phyloP scores from a whole-genome alignment of 1,140 invertebrate genomes.

The Nylanderia fulva region DNA sequence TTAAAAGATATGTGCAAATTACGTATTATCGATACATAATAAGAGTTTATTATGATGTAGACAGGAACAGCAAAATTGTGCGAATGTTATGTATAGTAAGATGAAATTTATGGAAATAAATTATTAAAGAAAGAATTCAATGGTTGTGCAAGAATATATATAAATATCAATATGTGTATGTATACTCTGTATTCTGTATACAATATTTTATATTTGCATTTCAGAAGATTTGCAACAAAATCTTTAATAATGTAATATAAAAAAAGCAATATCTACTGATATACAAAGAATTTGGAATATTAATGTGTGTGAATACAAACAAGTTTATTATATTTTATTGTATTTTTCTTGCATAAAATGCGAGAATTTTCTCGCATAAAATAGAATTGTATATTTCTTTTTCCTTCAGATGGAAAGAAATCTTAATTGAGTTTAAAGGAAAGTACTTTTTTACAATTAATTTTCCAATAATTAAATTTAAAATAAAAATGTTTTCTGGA shows the following conservation, averaged over 20 bases:
- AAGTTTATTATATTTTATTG: too few relatives aligned
- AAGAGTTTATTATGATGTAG: neutral
- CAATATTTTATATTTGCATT: neutral
- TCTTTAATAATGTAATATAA: too few relatives aligned
- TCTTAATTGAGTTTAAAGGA: too few relatives aligned
- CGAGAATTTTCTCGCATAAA: too few relatives aligned
- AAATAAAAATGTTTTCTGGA: too few relatives aligned
- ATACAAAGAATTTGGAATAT: neutral
- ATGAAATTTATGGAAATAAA: slow-evolving; percentile 71
- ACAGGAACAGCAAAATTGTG: neutral
- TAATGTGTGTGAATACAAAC: too few relatives aligned
- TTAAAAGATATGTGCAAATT: slow-evolving; percentile 19
- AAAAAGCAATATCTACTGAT: neutral
- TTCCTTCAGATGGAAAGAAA: neutral
- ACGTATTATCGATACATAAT: neutral
- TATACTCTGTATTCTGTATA: neutral
- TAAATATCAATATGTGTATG: neutral
- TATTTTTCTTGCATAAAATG: too few relatives aligned
- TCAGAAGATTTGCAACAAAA: neutral
- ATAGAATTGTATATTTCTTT: neutral
- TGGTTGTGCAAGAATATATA: neutral
- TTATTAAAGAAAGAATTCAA: slow-evolving; percentile 48
- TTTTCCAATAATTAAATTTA: too few relatives aligned
- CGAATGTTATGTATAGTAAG: slow-evolving; percentile 68
- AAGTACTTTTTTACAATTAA: too few relatives aligned